A percentile compares a stretch with the other conserved stretches of the same genome.
Evolutionary conservation across 2,113 vertebrate species (phyloP).

Genomic region (Siniperca chuatsi): DNA sequence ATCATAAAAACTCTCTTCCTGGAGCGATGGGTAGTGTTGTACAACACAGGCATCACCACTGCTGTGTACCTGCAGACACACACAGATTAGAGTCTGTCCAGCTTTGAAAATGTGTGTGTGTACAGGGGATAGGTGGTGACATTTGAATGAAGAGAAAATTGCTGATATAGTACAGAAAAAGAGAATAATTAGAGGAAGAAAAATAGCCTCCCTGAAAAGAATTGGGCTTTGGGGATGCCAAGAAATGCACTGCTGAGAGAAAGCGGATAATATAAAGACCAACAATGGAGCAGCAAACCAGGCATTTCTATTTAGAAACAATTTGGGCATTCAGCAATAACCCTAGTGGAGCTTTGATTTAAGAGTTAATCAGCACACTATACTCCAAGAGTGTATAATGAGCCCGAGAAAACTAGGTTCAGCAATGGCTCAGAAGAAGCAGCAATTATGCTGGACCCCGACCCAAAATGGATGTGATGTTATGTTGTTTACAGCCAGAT

Average conservation of each 20-base stretch:
- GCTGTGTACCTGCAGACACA: conserved; percentile 89
- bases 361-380: conserved; percentile 65
- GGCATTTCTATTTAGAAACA: conserved; percentile 55
- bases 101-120: not conserved
- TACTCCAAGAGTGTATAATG: conserved; percentile 67
- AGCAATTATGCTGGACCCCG: conserved; percentile 68
- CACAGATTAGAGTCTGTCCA: conserved; percentile 10
- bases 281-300: conserved; percentile 54
- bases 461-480: conserved; percentile 67
- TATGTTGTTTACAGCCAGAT: conserved; percentile 67
- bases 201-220: conserved; percentile 13
- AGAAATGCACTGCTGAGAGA: conserved; percentile 46
- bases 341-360: conserved; percentile 57
- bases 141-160: conserved; percentile 44
- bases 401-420: conserved; percentile 55
- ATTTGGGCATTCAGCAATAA: conserved; percentile 69
- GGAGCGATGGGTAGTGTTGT: conserved; percentile 92
- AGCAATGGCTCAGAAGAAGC: conserved; percentile 39
- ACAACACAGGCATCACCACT: conserved; percentile 94
- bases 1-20: conserved; percentile 91
- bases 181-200: conserved; percentile 36
- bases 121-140: conserved; percentile 19
- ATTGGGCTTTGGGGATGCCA: conserved; percentile 22
- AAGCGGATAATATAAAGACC: conserved; percentile 27
- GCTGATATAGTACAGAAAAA: conserved; percentile 43